Base-by-base conservation (phyloP, 2,113 vertebrate species). In the Rhombomys opimus region DNA sequence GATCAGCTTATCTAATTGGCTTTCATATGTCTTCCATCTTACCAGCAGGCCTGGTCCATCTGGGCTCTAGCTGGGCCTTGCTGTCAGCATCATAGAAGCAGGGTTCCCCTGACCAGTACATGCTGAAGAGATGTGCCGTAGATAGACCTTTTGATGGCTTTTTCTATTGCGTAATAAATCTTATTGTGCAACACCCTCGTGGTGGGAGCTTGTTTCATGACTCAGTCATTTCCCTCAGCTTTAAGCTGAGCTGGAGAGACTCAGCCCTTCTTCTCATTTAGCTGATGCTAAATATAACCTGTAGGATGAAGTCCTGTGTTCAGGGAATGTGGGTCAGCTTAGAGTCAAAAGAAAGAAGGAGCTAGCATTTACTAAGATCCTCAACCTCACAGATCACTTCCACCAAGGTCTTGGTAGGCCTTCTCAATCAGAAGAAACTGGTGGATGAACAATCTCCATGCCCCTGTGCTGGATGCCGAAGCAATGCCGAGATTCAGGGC, bases 241-340 rank as follows among this genome's bases (percentile, higher is more conserved):
- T 87, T 89, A 81, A 94, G 80, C 75, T 90, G 46, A 91, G 89
- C 93, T 86, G 1, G 70, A 94, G 93, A 70, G 63, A 25, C 57
- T 91, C 6, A 13, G 38, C 84, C 63, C 30, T 93, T 93, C 75
- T 92, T 95, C 87, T 70, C 50, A 38, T 93, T 96, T 93, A 95
- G 80, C 75, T 93, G 65, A 76, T 93, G 80, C 93, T 96, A 96
- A 96, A 91, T 87, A 81, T 94, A 91, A 86, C 84, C 85, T 41
- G 38, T 11, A 86, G 82, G 78, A 59, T 76, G 72, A 94, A 75
- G 82, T 78, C 78, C 57, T 91, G 75, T 89, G 87, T 70, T 89
- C 82, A 81, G 38, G 32, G 87, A 96, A 38, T 57, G 7, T 68
- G 25, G 78, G 80, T 84, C 77, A 87, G 27, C n/a, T 72, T 87